phyloP scores from a whole-genome alignment of 2,888 invertebrate species.

The Siphlonurus alternatus region DNA sequence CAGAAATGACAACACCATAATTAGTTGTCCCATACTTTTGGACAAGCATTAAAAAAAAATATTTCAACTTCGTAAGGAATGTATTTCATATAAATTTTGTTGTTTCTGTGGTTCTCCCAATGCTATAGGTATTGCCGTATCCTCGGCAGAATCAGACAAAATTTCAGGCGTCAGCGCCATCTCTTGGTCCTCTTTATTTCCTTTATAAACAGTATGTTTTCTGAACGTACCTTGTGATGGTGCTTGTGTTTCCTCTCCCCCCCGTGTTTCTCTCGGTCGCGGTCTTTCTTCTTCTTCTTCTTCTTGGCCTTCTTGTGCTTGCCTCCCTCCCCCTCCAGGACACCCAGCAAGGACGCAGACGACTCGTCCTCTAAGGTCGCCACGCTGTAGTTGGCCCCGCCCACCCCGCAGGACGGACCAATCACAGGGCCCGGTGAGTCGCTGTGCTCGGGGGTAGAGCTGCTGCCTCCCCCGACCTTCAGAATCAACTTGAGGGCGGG shows the following conservation, averaged over 20 bases:
- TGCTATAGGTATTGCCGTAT: too few relatives aligned
- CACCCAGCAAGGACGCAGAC: slow-evolving; percentile 17
- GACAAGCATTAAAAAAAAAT: too few relatives aligned
- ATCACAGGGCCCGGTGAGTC: slow-evolving; percentile 27
- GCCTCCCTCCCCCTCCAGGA: slow-evolving; percentile 16
- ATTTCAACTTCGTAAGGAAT: too few relatives aligned
- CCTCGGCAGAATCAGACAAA: too few relatives aligned
- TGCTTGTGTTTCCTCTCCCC: slow-evolving; percentile 56
- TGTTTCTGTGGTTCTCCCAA: too few relatives aligned
- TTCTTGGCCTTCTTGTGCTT: slow-evolving; percentile 57
- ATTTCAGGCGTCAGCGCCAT: too few relatives aligned
- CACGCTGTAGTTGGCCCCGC: slow-evolving; percentile 17
- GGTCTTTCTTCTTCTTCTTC: slow-evolving; percentile 48
- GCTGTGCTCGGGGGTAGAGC: slow-evolving; percentile 46
- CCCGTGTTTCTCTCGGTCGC: slow-evolving; percentile 37
- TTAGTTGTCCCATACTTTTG: too few relatives aligned
- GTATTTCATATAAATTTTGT: too few relatives aligned
- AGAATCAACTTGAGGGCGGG: slow-evolving; percentile 50
- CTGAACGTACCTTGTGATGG: slow-evolving; percentile 44
- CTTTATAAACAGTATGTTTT: too few relatives aligned
- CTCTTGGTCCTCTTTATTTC: too few relatives aligned
- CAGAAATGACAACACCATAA: too few relatives aligned
- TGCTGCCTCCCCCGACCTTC: slow-evolving; percentile 45
- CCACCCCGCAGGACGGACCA: background rate
- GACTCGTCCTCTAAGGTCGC: slow-evolving; percentile 18